These are phyloP conservation scores for Orius laevigatus DNA, from an alignment of 1,140 invertebrate genomes.

Conservation along the genomic window DNA sequence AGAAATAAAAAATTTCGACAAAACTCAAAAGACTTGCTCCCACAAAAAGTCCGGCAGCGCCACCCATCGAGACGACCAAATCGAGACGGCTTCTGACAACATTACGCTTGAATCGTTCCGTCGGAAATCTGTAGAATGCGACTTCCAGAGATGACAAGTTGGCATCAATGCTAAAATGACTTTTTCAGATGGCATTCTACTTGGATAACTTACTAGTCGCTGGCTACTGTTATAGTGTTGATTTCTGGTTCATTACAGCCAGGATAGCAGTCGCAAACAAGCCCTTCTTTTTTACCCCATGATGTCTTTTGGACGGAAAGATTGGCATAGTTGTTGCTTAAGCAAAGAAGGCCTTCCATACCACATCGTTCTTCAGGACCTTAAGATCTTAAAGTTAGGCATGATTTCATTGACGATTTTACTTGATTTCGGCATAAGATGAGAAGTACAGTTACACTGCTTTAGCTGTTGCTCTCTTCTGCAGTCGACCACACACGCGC, in stretches of 20 bases:
- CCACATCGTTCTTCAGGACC: constrained; percentile 31
- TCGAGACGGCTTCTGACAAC: constrained; percentile 41
- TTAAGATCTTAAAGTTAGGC: constrained; percentile 11
- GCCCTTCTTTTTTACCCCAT: constrained; percentile 24
- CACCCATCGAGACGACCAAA: constrained; percentile 44
- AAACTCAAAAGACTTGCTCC: constrained; percentile 44
- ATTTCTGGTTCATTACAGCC: constrained; percentile 41
- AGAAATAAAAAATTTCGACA: constrained; percentile 39
- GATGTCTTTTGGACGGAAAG: constrained; percentile 39
- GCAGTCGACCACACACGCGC: constrained; percentile 49
- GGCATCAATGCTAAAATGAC: too few species aligned
- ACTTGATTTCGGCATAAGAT: constrained; percentile 31
- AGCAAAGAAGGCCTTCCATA: constrained; percentile 37
- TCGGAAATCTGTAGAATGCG: constrained; percentile 34
- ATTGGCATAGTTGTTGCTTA: constrained; percentile 39
- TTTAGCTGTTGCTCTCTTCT: constrained; percentile 40
- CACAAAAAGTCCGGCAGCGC: constrained; percentile 41
- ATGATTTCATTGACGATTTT: not conserved
- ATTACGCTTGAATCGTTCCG: constrained; percentile 40
- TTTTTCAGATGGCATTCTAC: too few species aligned
- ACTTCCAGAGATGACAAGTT: constrained; percentile 32
- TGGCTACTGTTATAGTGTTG: constrained; percentile 17
- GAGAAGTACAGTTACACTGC: constrained; percentile 45
- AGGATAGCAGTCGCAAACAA: constrained; percentile 40
- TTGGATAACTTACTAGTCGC: too few species aligned